These are phyloP conservation scores for Aphelocoma californica DNA, from an alignment of 2,797 vertebrate genomes.

Conservation along the genomic window DNA sequence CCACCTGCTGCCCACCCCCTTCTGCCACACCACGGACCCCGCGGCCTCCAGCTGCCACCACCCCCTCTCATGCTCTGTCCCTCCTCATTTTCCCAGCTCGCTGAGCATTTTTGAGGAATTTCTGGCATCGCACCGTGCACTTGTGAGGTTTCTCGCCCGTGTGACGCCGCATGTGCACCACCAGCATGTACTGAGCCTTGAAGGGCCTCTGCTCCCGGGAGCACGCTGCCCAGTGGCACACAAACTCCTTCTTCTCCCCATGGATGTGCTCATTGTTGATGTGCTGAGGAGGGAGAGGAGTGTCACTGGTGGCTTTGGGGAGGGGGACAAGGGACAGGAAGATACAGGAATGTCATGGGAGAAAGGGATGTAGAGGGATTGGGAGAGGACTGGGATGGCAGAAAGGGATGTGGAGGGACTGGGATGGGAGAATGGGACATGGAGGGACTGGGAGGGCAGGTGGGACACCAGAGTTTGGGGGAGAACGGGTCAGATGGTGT, in stretches of 20 bases:
- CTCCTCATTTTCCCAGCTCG: background rate
- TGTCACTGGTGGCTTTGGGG: background rate
- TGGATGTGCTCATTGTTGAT: slow-evolving; percentile 99
- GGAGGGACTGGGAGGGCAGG: no score
- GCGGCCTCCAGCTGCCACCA: background rate
- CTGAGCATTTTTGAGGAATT: rapidly evolving
- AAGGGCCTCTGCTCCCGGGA: slow-evolving; percentile 95
- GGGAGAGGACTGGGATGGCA: background rate
- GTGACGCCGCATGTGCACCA: slow-evolving; percentile 98
- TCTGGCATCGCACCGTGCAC: slow-evolving; percentile 81
- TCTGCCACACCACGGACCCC: rapidly evolving
- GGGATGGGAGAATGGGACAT: background rate
- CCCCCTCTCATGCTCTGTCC: background rate
- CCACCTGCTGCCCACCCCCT: background rate
- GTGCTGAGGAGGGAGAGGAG: slow-evolving; percentile 78
- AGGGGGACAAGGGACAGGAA: background rate
- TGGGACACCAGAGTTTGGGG: no score
- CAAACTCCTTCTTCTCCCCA: slow-evolving; percentile 98
- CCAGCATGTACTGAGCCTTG: slow-evolving; percentile 99
- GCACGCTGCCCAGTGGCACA: slow-evolving; percentile 96
- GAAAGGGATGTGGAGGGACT: background rate
- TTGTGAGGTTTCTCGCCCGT: slow-evolving; percentile 98
- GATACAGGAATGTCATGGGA: rapidly evolving
- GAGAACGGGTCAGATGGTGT: background rate
- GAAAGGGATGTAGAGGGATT: background rate